phyloP scores from a whole-genome alignment of 1,140 invertebrate genomes.

The Gonatopus flavifemur region DNA sequence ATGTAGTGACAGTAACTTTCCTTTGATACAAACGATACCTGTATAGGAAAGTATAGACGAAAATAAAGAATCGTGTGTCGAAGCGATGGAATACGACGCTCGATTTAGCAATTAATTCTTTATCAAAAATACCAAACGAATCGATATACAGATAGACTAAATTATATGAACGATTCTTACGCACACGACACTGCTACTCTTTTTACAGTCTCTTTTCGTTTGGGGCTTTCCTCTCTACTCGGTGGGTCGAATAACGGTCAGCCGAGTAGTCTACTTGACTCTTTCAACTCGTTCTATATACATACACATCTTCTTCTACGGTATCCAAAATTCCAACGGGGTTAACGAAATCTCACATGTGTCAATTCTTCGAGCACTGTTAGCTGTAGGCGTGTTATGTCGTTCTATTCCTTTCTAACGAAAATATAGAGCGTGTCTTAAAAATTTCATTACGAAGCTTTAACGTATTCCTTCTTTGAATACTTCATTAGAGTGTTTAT shows the following conservation, averaged over 20 bases:
- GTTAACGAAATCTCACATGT: slow-evolving; percentile 19
- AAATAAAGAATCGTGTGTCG: slow-evolving; percentile 9
- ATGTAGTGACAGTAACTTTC: slow-evolving; percentile 13
- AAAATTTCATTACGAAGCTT: neutral
- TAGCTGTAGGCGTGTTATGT: neutral
- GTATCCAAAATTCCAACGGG: too few relatives aligned
- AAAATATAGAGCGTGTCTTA: neutral
- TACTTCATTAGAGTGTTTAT: too few relatives aligned
- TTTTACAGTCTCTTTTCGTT: slow-evolving; percentile 36
- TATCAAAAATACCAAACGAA: neutral
- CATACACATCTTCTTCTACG: too few relatives aligned
- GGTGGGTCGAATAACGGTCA: slow-evolving; percentile 48
- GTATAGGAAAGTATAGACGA: slow-evolving; percentile 5
- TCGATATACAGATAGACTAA: slow-evolving; percentile 14
- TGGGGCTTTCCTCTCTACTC: slow-evolving; percentile 15
- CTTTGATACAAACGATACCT: slow-evolving; percentile 8
- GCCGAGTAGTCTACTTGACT: slow-evolving; percentile 44
- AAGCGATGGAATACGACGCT: slow-evolving; percentile 2
- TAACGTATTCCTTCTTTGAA: too few relatives aligned
- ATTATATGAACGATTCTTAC: too few relatives aligned
- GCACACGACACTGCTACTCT: too few relatives aligned
- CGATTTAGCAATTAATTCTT: slow-evolving; percentile 2
- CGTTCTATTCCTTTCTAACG: slow-evolving; percentile 9
- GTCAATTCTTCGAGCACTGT: slow-evolving; percentile 11
- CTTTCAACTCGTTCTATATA: slow-evolving; percentile 26